Evolutionary conservation across 2,888 invertebrate genomes (phyloP).

Genomic region (Drosophila falleni): DNA sequence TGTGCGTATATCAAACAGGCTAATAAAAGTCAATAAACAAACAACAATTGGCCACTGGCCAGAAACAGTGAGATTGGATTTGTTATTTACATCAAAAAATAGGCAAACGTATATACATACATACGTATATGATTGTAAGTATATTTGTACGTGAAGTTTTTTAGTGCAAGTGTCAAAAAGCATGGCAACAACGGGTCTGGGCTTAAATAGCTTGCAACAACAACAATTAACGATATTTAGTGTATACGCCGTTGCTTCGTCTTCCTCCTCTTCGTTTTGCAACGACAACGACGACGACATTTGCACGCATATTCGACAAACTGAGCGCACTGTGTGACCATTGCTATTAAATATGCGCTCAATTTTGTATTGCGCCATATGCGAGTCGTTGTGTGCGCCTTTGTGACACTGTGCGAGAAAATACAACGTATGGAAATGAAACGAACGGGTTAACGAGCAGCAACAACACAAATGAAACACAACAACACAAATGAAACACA

Average conservation of each 20-base stretch:
- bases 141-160: constrained; percentile 20
- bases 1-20: constrained; percentile 52
- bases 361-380: neutral
- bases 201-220: constrained; percentile 27
- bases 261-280: constrained; percentile 39
- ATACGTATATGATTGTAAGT: constrained; percentile 45
- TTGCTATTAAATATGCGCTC: constrained; percentile 6
- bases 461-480: constrained; percentile 32
- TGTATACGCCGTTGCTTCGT: constrained; percentile 44
- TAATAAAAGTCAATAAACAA: constrained; percentile 59
- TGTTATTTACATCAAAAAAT: constrained; percentile 12
- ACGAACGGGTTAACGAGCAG: constrained; percentile 51
- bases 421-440: constrained; percentile 67
- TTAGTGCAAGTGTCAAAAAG: constrained; percentile 51
- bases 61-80: neutral
- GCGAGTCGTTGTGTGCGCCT: neutral
- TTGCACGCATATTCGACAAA: constrained; percentile 59
- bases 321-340: constrained; percentile 49
- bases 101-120: constrained; percentile 16
- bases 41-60: constrained; percentile 28
- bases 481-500: constrained; percentile 43
- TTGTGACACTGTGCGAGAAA: constrained; percentile 54
- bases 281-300: constrained; percentile 52
- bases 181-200: constrained; percentile 9
- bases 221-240: constrained; percentile 66